phyloP scores from a whole-genome alignment of 2,797 vertebrate genomes.

The Micropoecilia bifurca region DNA sequence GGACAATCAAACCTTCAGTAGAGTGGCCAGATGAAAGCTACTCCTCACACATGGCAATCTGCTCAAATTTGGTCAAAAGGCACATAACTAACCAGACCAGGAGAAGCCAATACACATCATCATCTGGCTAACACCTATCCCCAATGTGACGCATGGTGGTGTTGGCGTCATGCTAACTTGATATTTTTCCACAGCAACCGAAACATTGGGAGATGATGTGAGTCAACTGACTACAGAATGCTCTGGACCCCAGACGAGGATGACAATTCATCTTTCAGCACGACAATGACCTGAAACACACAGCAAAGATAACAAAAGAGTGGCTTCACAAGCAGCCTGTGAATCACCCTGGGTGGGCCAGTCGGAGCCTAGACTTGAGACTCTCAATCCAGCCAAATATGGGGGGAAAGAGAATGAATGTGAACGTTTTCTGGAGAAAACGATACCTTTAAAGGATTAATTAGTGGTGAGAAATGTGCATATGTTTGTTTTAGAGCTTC shows the following conservation, averaged over 20 bases:
- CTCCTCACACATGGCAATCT: not conserved
- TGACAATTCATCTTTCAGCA: not conserved
- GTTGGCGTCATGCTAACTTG: not conserved
- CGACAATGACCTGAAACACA: not conserved
- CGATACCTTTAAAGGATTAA: constrained; percentile 31
- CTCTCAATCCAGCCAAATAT: not conserved
- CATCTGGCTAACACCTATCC: not conserved
- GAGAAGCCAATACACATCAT: not conserved
- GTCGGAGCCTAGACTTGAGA: not conserved
- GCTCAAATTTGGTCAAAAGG: not conserved
- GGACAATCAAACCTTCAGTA: not conserved
- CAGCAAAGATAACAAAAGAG: not conserved
- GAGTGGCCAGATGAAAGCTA: not conserved
- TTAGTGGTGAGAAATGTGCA: constrained; percentile 36
- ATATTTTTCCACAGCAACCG: not conserved
- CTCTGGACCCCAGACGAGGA: not conserved
- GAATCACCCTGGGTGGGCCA: not conserved
- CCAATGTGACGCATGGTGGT: not conserved
- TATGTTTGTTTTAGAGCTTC: constrained; percentile 52
- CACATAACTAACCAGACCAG: not conserved
- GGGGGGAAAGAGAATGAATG: not conserved
- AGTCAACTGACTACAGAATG: not conserved
- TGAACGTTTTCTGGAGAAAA: not conserved
- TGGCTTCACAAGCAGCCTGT: not conserved
- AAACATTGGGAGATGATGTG: not conserved